Conservation (phyloP, 2,888 invertebrate genomes). For the Oscheius sp. region DNA sequence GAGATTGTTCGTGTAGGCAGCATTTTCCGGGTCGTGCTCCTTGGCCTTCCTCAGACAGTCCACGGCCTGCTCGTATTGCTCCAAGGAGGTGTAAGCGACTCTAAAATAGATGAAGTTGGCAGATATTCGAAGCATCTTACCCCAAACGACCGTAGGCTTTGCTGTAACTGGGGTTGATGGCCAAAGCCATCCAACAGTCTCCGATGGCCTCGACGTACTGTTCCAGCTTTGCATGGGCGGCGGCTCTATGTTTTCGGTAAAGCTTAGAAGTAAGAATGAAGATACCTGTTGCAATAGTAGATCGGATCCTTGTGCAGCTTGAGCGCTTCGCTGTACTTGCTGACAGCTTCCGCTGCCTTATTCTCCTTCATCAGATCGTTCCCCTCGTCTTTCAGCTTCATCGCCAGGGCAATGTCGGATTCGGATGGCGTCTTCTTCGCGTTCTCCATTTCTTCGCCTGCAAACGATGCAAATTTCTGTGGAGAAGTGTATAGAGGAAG, state of each 20-base stretch:
- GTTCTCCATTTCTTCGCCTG: background rate
- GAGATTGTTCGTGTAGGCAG: constrained; percentile 85
- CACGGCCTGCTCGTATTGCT: constrained; percentile 85
- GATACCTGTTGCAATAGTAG: constrained; percentile 88
- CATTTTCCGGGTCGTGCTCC: constrained; percentile 90
- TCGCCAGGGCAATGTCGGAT: constrained; percentile 80
- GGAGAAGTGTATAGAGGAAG: no score
- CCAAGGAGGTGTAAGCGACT: constrained; percentile 86
- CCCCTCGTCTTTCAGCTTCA: constrained; percentile 84
- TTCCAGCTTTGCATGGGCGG: constrained; percentile 89
- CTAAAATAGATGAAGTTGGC: constrained; percentile 70
- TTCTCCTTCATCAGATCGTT: constrained; percentile 83
- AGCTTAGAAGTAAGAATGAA: background rate
- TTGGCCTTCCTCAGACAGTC: constrained; percentile 88
- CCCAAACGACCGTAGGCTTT: constrained; percentile 78
- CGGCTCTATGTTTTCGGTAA: constrained; percentile 80
- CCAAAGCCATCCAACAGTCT: constrained; percentile 89
- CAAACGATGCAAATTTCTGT: no score
- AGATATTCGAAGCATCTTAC: constrained; percentile 28
- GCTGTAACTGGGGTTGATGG: constrained; percentile 89
- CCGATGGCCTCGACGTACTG: constrained; percentile 84
- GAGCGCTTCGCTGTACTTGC: constrained; percentile 89
- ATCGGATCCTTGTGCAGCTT: constrained; percentile 87
- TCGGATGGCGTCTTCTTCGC: constrained; percentile 62
- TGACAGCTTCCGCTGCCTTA: constrained; percentile 83